Base-by-base conservation (phyloP, 92 coral and sea anemone genomes). In the Muricea muricata region DNA sequence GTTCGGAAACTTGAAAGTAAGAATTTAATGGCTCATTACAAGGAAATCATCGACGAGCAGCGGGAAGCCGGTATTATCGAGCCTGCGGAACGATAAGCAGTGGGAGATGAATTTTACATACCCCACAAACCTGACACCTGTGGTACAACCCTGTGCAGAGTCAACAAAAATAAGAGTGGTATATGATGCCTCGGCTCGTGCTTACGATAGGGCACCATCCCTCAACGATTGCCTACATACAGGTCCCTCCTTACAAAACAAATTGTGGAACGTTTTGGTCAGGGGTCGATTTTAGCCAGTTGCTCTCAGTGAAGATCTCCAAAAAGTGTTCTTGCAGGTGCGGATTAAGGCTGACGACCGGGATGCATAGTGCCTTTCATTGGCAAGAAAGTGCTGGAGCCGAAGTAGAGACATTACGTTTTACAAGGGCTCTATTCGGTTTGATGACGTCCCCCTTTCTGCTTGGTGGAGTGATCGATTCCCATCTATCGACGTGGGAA, bases 241-340 rank as follows among this genome's bases (percentile, higher is more conserved):
- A n/a, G n/a, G n/a, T n/a, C n/a, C n/a, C 24, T 21, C 65, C 6
- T 21, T 55, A 5, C 65, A 55, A 55, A 55, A 55, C n/a, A 55
- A 55, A 55, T n/a, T 55, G 8, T 55, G 65, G 65, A 55, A 55
- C 24, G 65, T 55, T 55, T 21, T 55, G 17, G 65, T 55, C 8
- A 55, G 65, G 23, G 65, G 65, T n/a, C 65, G 65, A 6, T 55
- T 55, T 20, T 55, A 55, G 7, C 65, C 65, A 6, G 65, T 55
- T 9, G 65, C 65, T 7, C 65, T 55, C 5, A 7, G 65, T 55
- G 65, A 21, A 7, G 65, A 55, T 55, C 65, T 55, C 23, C 65
- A 55, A 55, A 55, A 55, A 21, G 65, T 21, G 65, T 55, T 55
- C 65, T 55, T 55, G n/a, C 65, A 55, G n/a, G 65, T 55, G 5